Base-by-base conservation (phyloP, 2,888 invertebrate species). In the Agriopis leucophaearia region DNA sequence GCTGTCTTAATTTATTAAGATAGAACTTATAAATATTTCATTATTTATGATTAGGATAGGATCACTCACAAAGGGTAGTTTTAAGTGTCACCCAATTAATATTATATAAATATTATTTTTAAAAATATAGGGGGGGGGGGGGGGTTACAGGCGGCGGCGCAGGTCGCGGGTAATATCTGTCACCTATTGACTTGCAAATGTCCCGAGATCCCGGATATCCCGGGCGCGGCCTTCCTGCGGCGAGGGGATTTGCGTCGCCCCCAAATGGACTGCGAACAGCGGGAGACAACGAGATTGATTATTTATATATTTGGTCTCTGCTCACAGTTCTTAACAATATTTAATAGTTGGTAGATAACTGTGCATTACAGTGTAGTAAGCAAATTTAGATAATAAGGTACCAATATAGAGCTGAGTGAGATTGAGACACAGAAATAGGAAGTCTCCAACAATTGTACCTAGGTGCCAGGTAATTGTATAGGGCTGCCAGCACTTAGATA, bases 111-210 rank as follows among this genome's bases (percentile, higher is more conserved):
- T n/a, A n/a, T n/a, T n/a, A n/a, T n/a, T n/a, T n/a, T n/a, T n/a
- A n/a, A n/a, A n/a, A n/a, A n/a, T n/a, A n/a, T n/a, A n/a, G n/a
- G n/a, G n/a, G n/a, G n/a, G n/a, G n/a, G n/a, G n/a, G n/a, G n/a
- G n/a, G n/a, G n/a, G n/a, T n/a, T n/a, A n/a, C n/a, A n/a, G n/a
- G n/a, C n/a, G n/a, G n/a, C n/a, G n/a, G n/a, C n/a, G n/a, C n/a
- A 9, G 13, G 42, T 27, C 51, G 38, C 51, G 54, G 38, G 51
- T 45, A 35, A 44, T 42, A 47, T 57, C 67, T 55, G 63, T 44
- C 67, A 15, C 52, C 61, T 73, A 73, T 78, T 71, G 66, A 75
- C 74, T 74, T 73, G 76, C 69, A 75, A 80, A 80, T 77, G 67
- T 52, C 66, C 63, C 38, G 68, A 44, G 58, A 64, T 68, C 60